Evolutionary conservation across 2,113 vertebrate genomes (phyloP).

Genomic region (Ophiodon elongatus): DNA sequence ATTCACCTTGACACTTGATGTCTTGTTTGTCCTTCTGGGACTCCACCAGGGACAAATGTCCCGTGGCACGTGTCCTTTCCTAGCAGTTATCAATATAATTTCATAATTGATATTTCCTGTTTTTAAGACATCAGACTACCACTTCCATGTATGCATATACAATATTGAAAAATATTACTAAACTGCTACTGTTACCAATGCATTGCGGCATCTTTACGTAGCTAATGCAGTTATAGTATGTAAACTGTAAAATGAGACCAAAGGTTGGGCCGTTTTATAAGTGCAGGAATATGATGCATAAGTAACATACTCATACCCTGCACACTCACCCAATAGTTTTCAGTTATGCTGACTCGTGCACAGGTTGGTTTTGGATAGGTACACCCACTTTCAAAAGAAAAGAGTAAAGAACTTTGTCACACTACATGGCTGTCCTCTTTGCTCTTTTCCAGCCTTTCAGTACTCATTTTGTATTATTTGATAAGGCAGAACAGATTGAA

Average conservation of each 20-base stretch:
- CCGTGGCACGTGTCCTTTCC: slow-evolving; percentile 15
- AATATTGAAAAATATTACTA: neutral
- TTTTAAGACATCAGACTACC: neutral
- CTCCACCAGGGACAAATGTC: slow-evolving; percentile 26
- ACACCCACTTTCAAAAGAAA: neutral
- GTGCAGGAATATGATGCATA: neutral
- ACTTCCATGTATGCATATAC: neutral
- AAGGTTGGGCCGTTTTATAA: neutral
- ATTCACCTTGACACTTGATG: slow-evolving; percentile 42
- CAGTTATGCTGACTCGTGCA: neutral
- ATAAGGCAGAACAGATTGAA: slow-evolving; percentile 2
- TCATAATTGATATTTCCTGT: neutral
- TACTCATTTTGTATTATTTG: neutral
- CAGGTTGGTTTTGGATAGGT: neutral
- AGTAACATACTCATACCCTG: neutral
- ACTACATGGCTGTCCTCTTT: neutral
- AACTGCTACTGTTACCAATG: neutral
- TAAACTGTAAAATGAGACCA: neutral
- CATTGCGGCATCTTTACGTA: neutral
- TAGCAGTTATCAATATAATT: neutral
- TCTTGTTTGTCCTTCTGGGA: slow-evolving; percentile 43
- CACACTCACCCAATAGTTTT: too few species aligned
- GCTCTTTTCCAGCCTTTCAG: neutral
- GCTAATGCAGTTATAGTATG: neutral
- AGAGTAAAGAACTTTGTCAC: neutral